These are phyloP conservation scores for Patagioenas fasciata DNA, from an alignment of 2,113 vertebrate species.

Conservation along the genomic window DNA sequence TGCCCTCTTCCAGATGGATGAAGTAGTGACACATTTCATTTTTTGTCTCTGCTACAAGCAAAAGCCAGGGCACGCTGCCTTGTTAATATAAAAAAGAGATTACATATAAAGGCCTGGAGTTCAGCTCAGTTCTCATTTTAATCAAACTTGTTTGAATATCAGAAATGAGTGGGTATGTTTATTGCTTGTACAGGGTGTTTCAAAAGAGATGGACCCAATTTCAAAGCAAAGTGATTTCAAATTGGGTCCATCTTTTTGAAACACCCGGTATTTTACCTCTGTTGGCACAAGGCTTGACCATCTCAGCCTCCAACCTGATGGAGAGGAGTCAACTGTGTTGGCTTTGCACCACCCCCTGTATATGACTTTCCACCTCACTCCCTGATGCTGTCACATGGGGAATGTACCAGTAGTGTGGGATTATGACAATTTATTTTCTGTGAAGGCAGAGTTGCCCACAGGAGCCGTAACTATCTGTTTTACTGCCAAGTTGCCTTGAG, in stretches of 20 bases:
- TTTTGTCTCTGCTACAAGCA: not conserved
- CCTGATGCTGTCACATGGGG: not conserved
- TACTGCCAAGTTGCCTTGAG: not conserved
- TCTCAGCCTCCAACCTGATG: not conserved
- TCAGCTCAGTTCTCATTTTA: not conserved
- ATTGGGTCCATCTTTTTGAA: too few relatives aligned
- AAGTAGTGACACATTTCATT: not conserved
- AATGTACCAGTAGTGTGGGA: not conserved
- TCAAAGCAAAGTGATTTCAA: too few relatives aligned
- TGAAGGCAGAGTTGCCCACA: not conserved
- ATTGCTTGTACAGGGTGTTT: not conserved
- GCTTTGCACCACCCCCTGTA: not conserved
- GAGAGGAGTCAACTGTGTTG: not conserved
- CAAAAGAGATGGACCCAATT: too few relatives aligned
- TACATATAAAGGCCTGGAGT: not conserved
- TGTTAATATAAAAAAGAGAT: not conserved
- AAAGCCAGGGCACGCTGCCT: not conserved
- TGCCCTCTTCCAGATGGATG: slow-evolving; percentile 5
- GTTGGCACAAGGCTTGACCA: not conserved
- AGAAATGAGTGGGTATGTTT: not conserved
- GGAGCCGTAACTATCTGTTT: not conserved
- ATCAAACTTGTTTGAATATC: not conserved
- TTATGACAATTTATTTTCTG: not conserved
- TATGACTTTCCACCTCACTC: not conserved
- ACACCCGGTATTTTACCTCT: not conserved